A percentile compares a stretch with the other conserved stretches of the same genome.
Conservation (phyloP, 2,888 invertebrate genomes). For the Oasisia sp. region DNA sequence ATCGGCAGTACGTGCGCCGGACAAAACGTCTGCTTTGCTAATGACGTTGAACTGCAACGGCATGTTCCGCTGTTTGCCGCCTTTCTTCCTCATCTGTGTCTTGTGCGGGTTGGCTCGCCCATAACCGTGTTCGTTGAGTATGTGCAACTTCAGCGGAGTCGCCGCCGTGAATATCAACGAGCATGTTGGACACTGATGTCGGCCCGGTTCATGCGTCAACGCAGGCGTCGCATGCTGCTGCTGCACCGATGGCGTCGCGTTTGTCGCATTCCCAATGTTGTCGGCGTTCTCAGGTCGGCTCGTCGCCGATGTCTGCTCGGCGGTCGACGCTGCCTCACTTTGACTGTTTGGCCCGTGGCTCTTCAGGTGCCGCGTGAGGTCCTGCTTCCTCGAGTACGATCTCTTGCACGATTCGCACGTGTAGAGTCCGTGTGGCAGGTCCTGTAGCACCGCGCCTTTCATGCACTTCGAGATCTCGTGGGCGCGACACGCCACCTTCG, state of each 20-base stretch:
- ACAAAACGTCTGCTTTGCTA: neutral
- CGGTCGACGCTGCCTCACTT: neutral
- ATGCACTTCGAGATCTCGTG: slow-evolving; percentile 38
- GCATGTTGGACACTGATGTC: neutral
- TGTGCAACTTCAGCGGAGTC: slow-evolving; percentile 3
- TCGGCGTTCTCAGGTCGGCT: neutral
- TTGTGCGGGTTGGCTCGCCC: neutral
- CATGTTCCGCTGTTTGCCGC: neutral
- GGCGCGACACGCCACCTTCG: slow-evolving; percentile 39
- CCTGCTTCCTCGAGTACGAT: neutral
- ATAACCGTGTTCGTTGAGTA: neutral
- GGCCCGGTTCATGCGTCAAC: neutral
- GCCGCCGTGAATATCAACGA: neutral
- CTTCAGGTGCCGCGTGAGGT: neutral
- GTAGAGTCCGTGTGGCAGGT: neutral
- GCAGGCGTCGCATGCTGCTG: neutral
- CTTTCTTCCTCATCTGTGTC: neutral
- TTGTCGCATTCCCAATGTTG: neutral
- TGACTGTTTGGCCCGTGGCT: neutral
- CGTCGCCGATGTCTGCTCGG: no score
- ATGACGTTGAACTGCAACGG: neutral
- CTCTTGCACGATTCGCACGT: neutral
- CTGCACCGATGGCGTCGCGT: no score
- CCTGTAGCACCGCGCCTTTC: neutral
- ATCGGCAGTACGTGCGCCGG: neutral